Conservation (phyloP, 1,140 invertebrate species). For the Drosophila azteca region DNA sequence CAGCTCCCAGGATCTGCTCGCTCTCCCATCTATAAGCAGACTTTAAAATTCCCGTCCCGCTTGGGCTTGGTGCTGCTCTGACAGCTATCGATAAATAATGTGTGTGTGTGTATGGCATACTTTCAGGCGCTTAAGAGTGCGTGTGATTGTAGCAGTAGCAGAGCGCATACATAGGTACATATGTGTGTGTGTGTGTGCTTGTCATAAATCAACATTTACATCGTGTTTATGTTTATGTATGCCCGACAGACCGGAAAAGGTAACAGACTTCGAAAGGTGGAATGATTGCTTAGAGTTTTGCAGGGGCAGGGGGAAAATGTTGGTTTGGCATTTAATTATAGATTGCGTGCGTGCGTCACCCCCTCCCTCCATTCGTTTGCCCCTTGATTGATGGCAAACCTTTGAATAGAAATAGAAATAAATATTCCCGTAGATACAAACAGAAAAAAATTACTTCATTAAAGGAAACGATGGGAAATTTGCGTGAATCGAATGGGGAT, state of each 20-base stretch:
- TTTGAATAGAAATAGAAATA: conserved; percentile 22
- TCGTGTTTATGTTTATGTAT: conserved; percentile 52
- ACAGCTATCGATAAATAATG: conserved; percentile 75
- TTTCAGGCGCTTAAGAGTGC: conserved; percentile 32
- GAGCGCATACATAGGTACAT: neutral
- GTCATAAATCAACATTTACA: conserved; percentile 77
- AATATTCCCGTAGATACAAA: conserved; percentile 14
- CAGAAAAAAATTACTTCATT: conserved; percentile 42
- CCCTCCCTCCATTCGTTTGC: neutral
- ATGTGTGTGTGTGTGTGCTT: conserved; percentile 36
- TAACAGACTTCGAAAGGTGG: conserved; percentile 25
- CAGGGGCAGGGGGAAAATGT: conserved; percentile 6
- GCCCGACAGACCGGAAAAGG: conserved; percentile 43
- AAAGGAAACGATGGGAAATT: conserved; percentile 10
- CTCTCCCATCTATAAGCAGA: conserved; percentile 18
- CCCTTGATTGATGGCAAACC: conserved; percentile 19
- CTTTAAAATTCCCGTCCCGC: conserved; percentile 25
- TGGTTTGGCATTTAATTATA: conserved; percentile 36
- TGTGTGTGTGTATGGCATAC: conserved; percentile 39
- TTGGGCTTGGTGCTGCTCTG: conserved; percentile 1
- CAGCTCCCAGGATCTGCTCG: conserved; percentile 21
- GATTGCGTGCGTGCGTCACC: conserved; percentile 1
- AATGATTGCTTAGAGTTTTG: neutral
- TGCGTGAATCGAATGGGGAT: conserved; percentile 12
- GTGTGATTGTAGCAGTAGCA: conserved; percentile 23